phyloP scores from a whole-genome alignment of 1,140 invertebrate species.

The Vanessa tameamea region DNA sequence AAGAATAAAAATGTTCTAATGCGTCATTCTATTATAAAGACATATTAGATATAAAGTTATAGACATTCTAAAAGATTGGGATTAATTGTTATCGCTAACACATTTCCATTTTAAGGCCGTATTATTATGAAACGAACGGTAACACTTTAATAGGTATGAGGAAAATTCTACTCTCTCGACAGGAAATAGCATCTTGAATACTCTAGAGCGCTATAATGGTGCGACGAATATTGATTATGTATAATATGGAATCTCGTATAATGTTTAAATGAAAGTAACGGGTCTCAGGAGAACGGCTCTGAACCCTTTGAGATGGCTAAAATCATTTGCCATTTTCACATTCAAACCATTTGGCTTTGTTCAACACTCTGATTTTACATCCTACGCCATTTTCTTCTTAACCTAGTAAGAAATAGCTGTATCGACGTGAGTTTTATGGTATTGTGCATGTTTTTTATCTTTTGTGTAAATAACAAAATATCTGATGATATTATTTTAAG shows the following conservation, averaged over 20 bases:
- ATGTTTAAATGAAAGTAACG: slow-evolving; percentile 10
- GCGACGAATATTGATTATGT: not conserved
- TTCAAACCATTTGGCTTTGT: not conserved
- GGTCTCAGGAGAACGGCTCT: not conserved
- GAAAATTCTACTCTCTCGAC: slow-evolving; percentile 5
- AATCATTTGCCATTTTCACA: not conserved
- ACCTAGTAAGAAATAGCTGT: no score
- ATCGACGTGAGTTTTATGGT: no score
- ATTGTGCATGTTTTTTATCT: no score
- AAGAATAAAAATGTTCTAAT: not conserved
- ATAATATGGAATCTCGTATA: slow-evolving; percentile 1
- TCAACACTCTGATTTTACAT: not conserved
- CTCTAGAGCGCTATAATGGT: not conserved
- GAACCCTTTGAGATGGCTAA: not conserved
- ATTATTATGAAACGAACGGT: not conserved
- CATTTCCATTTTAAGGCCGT: not conserved
- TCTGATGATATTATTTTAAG: no score
- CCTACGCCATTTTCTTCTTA: not conserved
- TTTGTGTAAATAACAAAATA: no score
- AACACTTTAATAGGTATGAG: not conserved
- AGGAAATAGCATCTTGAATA: slow-evolving; percentile 8
- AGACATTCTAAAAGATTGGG: not conserved
- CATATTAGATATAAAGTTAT: not conserved
- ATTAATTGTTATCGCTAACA: not conserved
- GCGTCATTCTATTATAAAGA: not conserved